phyloP scores from a whole-genome alignment of 1,140 invertebrate species.

The Dufourea novaeangliae region DNA sequence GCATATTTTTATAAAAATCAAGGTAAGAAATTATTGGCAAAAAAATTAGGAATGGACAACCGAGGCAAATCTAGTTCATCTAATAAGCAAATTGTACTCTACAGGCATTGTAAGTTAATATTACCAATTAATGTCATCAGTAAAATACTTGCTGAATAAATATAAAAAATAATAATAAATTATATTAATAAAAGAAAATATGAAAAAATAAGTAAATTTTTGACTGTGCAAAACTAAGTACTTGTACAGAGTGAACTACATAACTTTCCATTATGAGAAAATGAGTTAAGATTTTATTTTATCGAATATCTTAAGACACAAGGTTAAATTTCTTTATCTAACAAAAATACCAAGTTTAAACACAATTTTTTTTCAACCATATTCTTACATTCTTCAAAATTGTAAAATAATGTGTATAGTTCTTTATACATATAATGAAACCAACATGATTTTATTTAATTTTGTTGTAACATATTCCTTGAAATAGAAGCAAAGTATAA shows the following conservation, averaged over 20 bases:
- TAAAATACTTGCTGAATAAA: neutral
- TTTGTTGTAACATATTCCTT: too few relatives aligned
- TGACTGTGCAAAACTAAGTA: neutral
- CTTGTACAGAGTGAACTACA: neutral
- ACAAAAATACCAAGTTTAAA: neutral
- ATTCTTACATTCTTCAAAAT: too few relatives aligned
- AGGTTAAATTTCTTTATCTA: neutral
- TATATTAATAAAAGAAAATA: neutral
- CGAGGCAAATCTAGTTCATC: neutral
- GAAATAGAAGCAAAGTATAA: too few relatives aligned
- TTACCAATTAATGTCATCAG: neutral
- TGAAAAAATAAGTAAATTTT: neutral
- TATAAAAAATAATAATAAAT: neutral
- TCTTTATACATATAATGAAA: too few relatives aligned
- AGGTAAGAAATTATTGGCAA: too few relatives aligned
- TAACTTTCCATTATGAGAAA: neutral
- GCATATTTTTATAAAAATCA: too few relatives aligned
- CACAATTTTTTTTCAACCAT: too few relatives aligned
- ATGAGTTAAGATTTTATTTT: neutral
- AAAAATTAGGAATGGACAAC: neutral
- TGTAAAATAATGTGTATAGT: too few relatives aligned
- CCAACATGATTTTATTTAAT: too few relatives aligned
- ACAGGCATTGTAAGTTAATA: constrained; percentile 26
- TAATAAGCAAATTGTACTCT: constrained; percentile 34
- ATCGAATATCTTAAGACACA: neutral